Evolutionary conservation across 1,140 invertebrate genomes (phyloP), one percentile per base, ranked within the genome.

Genomic region (Ostrea edulis): DNA sequence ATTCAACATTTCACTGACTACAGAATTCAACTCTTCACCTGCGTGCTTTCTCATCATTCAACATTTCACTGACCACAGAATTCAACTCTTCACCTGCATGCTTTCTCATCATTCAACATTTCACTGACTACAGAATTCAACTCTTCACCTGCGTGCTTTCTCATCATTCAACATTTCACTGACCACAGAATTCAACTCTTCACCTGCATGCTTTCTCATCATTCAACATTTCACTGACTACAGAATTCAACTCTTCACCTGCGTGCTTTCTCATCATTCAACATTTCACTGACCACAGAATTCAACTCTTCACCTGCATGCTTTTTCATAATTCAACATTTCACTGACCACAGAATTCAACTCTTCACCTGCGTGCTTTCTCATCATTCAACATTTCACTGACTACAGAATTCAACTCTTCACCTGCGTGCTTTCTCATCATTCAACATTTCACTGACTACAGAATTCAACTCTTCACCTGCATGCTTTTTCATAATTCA

Each of bases 141-240:
- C 14, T 22, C 58, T 85, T 84, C 91, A 94, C 94, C 93, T 93
- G 96, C 92, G 97, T 93, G 89, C 95, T 92, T 94, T 95, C 93
- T 97, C 96, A n/a, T n/a, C n/a, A n/a, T 44, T 44, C 1, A 44
- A 44, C 5, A 5, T 44, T 44, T 44, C 35, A 5, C 35, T 44
- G 35, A 44, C 35, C 5, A 44, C 35, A 44, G 35, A 5, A n/a
- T 25, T 81, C 9, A 12, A 14, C 14, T 22, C 58, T 85, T 84
- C 91, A 94, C 94, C 93, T 93, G 96, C 92, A 97, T 93, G 89
- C 95, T 92, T 94, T 95, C 93, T 97, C 96, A n/a, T n/a, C n/a
- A n/a, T 44, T 44, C 1, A 44, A 44, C 5, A 5, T 44, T 44
- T 44, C 35, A 5, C 35, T 44, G 35, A 44, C 35, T 44, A 44